Evolutionary conservation across 2,888 invertebrate species (phyloP).

Genomic region (Ectobius pallidus): DNA sequence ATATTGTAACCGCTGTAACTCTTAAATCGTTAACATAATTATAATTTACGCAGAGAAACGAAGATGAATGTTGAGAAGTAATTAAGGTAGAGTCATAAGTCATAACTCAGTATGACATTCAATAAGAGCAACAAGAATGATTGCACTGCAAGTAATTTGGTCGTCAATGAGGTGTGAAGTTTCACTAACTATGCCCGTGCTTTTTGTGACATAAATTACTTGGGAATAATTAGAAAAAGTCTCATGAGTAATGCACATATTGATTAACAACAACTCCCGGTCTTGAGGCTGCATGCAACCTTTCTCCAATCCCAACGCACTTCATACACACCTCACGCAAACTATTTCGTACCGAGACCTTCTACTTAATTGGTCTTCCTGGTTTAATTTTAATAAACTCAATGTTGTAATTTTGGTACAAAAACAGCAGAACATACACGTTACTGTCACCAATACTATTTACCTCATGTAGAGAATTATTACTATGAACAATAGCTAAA

Average conservation of each 20-base stretch:
- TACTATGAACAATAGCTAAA: no score
- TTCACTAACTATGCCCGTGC: background rate
- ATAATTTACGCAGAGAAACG: background rate
- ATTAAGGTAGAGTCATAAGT: background rate
- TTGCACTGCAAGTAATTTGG: constrained; percentile 9
- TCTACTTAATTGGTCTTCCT: background rate
- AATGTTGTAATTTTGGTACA: no score
- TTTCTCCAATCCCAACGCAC: background rate
- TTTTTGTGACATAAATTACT: background rate
- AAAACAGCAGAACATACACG: no score
- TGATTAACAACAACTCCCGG: background rate
- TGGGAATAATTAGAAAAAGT: background rate
- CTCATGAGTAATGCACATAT: background rate
- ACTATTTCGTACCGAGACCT: background rate
- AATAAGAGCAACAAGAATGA: background rate
- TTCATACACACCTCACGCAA: background rate
- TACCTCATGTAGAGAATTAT: no score
- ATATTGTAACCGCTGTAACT: no score
- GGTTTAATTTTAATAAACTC: background rate
- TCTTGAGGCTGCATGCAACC: background rate
- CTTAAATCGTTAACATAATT: background rate
- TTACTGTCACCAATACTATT: no score
- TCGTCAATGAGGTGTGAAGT: constrained; percentile 1
- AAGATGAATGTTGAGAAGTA: background rate
- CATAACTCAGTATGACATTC: background rate